These are phyloP conservation scores for Siniperca scherzeri DNA, from an alignment of 2,797 vertebrate genomes.

Conservation along the genomic window DNA sequence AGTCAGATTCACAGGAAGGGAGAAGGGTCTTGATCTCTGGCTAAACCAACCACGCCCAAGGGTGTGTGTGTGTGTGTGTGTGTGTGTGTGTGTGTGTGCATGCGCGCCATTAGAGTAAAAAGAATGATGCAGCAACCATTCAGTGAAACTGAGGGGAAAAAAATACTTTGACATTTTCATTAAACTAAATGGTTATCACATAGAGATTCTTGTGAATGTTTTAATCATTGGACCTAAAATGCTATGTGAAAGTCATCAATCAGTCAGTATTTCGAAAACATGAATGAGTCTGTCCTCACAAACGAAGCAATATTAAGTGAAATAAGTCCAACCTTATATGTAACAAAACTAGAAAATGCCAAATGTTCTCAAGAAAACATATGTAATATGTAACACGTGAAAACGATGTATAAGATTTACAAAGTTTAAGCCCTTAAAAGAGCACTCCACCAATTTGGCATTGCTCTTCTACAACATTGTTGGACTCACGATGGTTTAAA, in stretches of 20 bases:
- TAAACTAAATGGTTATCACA: neutral
- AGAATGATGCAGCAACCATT: neutral
- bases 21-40: conserved; percentile 13
- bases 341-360: too few species aligned
- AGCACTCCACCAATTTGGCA: neutral
- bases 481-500: too few species aligned
- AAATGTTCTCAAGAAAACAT: too few species aligned
- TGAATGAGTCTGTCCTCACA: too few species aligned
- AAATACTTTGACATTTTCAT: neutral
- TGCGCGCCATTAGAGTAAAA: neutral
- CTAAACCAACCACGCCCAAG: conserved; percentile 12
- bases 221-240: too few species aligned
- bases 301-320: too few species aligned
- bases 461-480: neutral
- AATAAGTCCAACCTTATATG: too few species aligned
- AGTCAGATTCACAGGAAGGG: conserved; percentile 42
- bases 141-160: neutral
- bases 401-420: too few species aligned
- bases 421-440: too few species aligned
- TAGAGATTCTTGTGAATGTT: neutral
- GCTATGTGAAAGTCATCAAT: too few species aligned
- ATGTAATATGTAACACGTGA: too few species aligned
- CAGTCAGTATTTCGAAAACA: too few species aligned
- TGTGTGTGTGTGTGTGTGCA: neutral
- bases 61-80: conserved; percentile 2